Conservation (phyloP, 2,888 invertebrate species). For the Caenorhabditis macrosperma region DNA sequence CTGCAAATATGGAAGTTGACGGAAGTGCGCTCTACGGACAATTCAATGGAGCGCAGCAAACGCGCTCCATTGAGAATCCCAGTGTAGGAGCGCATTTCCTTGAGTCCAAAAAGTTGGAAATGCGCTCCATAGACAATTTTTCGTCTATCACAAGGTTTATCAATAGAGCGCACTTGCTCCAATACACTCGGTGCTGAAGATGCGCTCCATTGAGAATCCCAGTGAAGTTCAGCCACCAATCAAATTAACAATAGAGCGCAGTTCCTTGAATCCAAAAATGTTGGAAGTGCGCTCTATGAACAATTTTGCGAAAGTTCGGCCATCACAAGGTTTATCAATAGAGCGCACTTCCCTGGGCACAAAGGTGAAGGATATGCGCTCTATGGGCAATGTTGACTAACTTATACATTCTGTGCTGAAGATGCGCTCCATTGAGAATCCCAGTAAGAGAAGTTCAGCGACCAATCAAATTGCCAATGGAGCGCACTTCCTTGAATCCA, state of each 20-base stretch:
- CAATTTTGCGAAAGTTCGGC: too few relatives aligned
- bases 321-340: too few relatives aligned
- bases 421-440: neutral
- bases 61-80: too few relatives aligned
- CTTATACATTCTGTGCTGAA: neutral
- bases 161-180: neutral
- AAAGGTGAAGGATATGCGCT: neutral
- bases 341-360: neutral
- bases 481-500: too few relatives aligned
- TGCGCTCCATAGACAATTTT: neutral
- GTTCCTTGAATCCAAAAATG: too few relatives aligned
- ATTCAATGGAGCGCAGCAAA: too few relatives aligned
- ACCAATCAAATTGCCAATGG: too few relatives aligned
- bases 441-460: too few relatives aligned
- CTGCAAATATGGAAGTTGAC: slow-evolving; percentile 3
- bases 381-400: neutral
- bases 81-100: neutral
- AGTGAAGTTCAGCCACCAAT: too few relatives aligned
- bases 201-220: neutral
- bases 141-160: too few relatives aligned
- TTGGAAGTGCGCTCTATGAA: too few relatives aligned
- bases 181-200: neutral
- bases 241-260: neutral
- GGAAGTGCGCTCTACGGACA: too few relatives aligned
- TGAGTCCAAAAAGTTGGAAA: neutral